Evolutionary conservation across 2,113 vertebrate species (phyloP).

Genomic region (Zosterops pallidus): DNA sequence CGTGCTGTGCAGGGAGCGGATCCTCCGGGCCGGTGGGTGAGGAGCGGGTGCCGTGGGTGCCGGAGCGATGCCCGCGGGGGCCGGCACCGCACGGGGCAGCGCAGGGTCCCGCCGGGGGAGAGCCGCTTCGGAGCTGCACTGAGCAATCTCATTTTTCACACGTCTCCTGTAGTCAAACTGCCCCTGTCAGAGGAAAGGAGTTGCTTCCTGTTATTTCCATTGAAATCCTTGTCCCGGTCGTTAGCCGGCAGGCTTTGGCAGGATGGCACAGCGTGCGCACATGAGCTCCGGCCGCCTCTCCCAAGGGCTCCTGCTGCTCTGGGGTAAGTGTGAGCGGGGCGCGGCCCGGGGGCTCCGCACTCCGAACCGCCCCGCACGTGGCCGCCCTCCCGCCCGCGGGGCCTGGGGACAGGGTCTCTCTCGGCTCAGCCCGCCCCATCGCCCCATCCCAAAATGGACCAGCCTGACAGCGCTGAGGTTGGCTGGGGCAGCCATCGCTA

Average conservation of each 20-base stretch:
- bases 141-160: slow-evolving; percentile 71
- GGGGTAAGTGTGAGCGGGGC: slow-evolving; percentile 36
- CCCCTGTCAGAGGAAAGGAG: slow-evolving; percentile 74
- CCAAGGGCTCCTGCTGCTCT: slow-evolving; percentile 44
- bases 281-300: not conserved
- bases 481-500: accelerated
- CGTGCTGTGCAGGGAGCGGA: not conserved
- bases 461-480: accelerated
- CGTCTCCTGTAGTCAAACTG: slow-evolving; percentile 68
- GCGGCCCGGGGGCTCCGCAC: not conserved
- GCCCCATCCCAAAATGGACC: not conserved
- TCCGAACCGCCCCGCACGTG: not conserved
- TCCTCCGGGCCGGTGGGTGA: not conserved
- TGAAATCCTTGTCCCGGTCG: slow-evolving; percentile 55
- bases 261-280: slow-evolving; percentile 37
- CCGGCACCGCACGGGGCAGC: not conserved
- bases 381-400: not conserved
- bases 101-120: slow-evolving; percentile 9
- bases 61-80: slow-evolving; percentile 23
- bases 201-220: slow-evolving; percentile 73
- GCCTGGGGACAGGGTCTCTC: not conserved
- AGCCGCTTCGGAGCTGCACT: not conserved
- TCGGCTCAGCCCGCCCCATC: not conserved
- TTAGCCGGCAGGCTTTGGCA: slow-evolving; percentile 46
- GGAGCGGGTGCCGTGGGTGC: not conserved